Evolutionary conservation across 2,113 vertebrate species (phyloP).

Genomic region (Amazona guildingii): DNA sequence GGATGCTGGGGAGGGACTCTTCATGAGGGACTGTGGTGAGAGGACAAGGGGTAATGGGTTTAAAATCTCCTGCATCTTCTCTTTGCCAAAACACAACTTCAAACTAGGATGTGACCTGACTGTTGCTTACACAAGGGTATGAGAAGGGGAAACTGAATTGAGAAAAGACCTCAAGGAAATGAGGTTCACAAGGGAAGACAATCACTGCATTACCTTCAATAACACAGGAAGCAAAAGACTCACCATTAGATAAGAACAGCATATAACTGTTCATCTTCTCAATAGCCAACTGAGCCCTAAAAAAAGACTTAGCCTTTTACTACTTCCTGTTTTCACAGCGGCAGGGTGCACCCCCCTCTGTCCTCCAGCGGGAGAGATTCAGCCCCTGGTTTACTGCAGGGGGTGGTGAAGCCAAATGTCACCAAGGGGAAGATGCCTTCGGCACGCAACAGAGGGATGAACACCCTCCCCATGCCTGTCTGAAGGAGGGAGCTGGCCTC

Average conservation of each 20-base stretch:
- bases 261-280: neutral
- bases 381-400: neutral
- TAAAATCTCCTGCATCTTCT: neutral
- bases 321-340: neutral
- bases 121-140: neutral
- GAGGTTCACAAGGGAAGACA: neutral
- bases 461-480: accelerated
- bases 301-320: neutral
- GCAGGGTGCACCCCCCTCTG: neutral
- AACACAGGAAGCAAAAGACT: neutral
- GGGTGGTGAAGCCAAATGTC: neutral
- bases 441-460: accelerated
- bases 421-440: neutral
- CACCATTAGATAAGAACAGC: neutral
- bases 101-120: neutral
- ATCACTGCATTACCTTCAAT: neutral
- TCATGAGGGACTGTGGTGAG: too few species aligned
- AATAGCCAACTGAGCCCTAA: neutral
- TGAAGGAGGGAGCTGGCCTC: neutral
- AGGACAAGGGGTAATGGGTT: too few species aligned
- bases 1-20: too few species aligned
- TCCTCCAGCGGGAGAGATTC: neutral
- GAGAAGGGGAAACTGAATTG: neutral
- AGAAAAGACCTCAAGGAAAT: neutral
- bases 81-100: neutral